Evolutionary conservation across 2,113 vertebrate genomes (phyloP).

Genomic region (Nycticorax nycticorax): DNA sequence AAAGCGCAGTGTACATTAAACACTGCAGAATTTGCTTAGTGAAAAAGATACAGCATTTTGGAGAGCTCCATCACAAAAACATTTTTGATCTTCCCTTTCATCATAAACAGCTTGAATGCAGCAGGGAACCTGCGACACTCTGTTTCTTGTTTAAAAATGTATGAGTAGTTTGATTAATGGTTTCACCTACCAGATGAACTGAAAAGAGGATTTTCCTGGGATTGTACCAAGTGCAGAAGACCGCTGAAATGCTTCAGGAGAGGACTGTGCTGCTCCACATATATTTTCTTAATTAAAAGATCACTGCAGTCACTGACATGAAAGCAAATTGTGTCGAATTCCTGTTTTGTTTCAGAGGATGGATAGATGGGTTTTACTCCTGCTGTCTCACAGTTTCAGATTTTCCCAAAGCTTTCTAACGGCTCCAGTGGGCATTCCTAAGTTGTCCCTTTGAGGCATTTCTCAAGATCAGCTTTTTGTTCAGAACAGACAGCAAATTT

Average conservation of each 20-base stretch:
- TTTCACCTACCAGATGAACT: neutral
- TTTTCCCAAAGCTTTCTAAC: neutral
- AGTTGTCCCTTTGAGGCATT: neutral
- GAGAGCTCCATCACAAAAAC: neutral
- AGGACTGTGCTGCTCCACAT: neutral
- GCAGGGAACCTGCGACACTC: neutral
- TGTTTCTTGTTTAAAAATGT: conserved; percentile 29
- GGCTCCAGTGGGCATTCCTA: neutral
- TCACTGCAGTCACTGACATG: neutral
- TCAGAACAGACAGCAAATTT: neutral
- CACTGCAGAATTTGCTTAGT: neutral
- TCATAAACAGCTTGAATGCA: conserved; percentile 10
- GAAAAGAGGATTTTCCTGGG: neutral
- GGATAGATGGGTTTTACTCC: neutral
- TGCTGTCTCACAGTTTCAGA: neutral
- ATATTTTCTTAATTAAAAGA: conserved; percentile 26
- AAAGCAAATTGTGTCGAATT: conserved; percentile 1
- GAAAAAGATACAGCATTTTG: neutral
- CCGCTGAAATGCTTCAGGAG: neutral
- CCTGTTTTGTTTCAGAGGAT: neutral
- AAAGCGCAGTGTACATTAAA: neutral
- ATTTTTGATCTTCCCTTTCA: conserved; percentile 22
- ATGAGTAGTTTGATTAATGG: conserved; percentile 29
- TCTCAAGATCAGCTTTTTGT: neutral
- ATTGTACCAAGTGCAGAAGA: neutral